Evolutionary conservation across 2,113 vertebrate species (phyloP), one percentile per base, ranked within the genome.

Genomic region (Copsychus sechellarum): DNA sequence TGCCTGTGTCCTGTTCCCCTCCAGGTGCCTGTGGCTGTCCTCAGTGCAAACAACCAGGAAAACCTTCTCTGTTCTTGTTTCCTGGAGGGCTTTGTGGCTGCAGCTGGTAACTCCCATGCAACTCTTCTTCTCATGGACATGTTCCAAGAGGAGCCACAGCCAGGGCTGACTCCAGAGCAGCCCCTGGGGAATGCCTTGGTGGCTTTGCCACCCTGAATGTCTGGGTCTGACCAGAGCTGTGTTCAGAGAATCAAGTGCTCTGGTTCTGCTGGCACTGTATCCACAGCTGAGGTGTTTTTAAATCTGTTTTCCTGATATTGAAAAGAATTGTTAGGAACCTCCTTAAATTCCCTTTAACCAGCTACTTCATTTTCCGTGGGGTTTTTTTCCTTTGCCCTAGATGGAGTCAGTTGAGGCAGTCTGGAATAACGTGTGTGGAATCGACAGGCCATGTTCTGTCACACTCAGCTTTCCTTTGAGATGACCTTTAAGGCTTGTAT

Each of bases 291-390:
- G 22, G 31, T 38, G 43, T 1, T 67, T 67, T 82, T 3, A 56
- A 64, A 64, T 48, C 31, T 31, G 43, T 88, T 74, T 82, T 38
- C 53, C 34, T 79, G 29, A 8, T 53, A 33, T 1, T 71, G 33
- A 40, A 40, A 60, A 67, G 33, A 80, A 76, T 86, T 72, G 5
- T 34, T 51, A 40, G 47, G 91, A 65, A 69, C 96, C 58, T 93
- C 88, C 94, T 95, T 92, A 91, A 95, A 65, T 90, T 83, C 28
- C 58, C 36, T 90, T 65, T 57, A 47, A 80, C 23, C 18, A 64
- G 38, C 45, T 34, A 13, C 60, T 81, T 77, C 0, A 43, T 89
- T 87, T 94, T 91, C 73, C 61, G 50, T 83, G 20, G 7, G 16
- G n/a, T 50, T 48, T 58, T 61, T 56, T 56, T 21, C 7, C 34